Conservation (phyloP, 2,113 vertebrate species). For the Actenoides lindsayi region DNA sequence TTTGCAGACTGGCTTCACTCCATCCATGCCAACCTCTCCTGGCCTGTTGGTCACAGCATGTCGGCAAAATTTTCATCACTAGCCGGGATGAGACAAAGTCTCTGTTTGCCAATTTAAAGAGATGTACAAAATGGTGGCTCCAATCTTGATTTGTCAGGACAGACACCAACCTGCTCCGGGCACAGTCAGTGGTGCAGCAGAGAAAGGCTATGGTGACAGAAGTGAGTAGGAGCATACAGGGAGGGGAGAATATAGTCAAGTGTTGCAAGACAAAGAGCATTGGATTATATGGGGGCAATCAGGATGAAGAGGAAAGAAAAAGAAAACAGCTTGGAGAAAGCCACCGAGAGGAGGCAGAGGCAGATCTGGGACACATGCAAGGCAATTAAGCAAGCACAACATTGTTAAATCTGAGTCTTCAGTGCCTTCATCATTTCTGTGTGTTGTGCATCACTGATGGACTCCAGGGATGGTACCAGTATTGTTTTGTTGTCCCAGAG, state of each 20-base stretch:
- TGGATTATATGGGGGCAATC: neutral
- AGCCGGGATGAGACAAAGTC: rapidly evolving
- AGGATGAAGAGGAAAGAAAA: neutral
- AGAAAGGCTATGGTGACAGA: neutral
- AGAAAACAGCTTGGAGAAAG: neutral
- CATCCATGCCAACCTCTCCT: neutral
- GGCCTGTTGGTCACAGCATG: neutral
- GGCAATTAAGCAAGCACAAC: neutral
- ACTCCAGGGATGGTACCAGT: neutral
- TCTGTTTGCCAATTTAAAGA: neutral
- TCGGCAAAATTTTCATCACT: neutral
- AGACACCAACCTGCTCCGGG: rapidly evolving
- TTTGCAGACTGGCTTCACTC: neutral
- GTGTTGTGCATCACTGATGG: neutral
- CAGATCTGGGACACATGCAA: neutral
- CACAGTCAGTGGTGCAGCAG: neutral
- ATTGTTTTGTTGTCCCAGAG: neutral
- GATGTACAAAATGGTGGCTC: neutral
- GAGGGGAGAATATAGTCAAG: neutral
- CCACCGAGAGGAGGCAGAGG: neutral
- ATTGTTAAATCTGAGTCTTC: neutral
- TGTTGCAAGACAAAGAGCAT: neutral
- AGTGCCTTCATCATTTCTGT: neutral
- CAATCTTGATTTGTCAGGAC: neutral
- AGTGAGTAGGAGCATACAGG: neutral